phyloP scores from a whole-genome alignment of 1,140 invertebrate genomes.

The Pachypeltis micranthus region DNA sequence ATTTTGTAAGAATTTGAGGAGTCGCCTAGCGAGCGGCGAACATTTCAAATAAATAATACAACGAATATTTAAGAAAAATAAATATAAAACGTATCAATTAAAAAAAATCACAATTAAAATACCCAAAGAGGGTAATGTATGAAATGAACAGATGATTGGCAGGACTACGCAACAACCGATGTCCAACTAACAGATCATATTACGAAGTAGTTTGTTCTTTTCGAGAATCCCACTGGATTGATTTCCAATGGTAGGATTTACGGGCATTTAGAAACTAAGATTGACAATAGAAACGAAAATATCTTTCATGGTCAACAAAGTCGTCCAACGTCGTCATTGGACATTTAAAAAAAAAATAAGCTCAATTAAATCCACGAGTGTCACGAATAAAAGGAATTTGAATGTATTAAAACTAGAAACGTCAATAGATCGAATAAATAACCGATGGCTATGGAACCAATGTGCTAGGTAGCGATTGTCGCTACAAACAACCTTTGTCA shows the following conservation, averaged over 20 bases:
- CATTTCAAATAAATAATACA: too few relatives aligned
- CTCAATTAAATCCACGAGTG: neutral
- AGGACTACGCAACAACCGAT: too few relatives aligned
- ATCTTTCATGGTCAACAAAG: neutral
- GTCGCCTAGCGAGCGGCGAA: too few relatives aligned
- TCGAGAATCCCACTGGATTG: neutral
- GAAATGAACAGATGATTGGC: too few relatives aligned
- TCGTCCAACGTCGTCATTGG: neutral
- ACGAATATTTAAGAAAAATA: too few relatives aligned
- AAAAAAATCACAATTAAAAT: too few relatives aligned
- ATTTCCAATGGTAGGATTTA: too few relatives aligned
- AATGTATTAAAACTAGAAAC: neutral
- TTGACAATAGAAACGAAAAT: neutral
- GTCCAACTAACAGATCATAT: too few relatives aligned
- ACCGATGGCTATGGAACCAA: neutral
- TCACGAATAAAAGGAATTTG: neutral
- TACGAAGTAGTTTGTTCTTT: neutral
- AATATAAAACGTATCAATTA: too few relatives aligned
- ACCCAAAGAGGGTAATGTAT: too few relatives aligned
- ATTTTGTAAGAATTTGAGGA: too few relatives aligned
- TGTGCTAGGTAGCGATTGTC: conserved; percentile 5
- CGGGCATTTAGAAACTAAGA: neutral
- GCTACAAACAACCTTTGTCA: conserved; percentile 2
- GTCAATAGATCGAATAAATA: neutral
- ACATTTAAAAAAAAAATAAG: neutral